Percentiles rank a stretch among this genome's conserved stretches.
These are phyloP conservation scores for Rotaria macrura DNA, from an alignment of 2,888 invertebrate genomes.

Conservation along the genomic window DNA sequence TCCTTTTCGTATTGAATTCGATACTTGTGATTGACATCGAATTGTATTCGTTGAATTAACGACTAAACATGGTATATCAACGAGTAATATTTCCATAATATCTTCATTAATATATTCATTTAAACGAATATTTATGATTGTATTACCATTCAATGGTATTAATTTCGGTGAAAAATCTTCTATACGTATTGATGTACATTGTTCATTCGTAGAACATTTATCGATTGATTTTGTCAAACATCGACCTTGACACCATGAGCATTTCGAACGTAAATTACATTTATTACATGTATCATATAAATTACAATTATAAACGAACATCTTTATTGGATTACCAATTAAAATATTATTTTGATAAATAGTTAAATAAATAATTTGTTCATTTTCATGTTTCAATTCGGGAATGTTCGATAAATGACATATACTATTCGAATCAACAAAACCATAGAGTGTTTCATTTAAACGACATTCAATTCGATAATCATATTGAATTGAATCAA, in stretches of 20 bases:
- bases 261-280: not conserved
- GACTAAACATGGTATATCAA: not conserved
- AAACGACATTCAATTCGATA: not conserved
- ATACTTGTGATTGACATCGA: not conserved
- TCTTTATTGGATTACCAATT: not conserved
- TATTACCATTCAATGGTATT: not conserved
- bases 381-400: not conserved
- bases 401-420: not conserved
- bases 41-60: not conserved
- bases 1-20: not conserved
- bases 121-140: not conserved
- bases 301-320: not conserved
- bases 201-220: not conserved
- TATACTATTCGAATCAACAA: not conserved
- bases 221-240: not conserved
- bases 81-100: not conserved
- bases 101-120: not conserved
- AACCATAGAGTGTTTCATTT: not conserved
- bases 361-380: not conserved
- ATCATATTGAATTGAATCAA: not conserved
- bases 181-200: not conserved
- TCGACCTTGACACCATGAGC: constrained; percentile 5
- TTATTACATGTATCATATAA: not conserved
- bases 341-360: not conserved
- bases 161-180: not conserved